phyloP scores from a whole-genome alignment of 2,113 vertebrate species.

The human (Homo sapiens) region GRCh38 chr19:472001-472500 shows the following conservation, averaged over 20 bases:
- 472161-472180: no score
- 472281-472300: background rate
- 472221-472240: background rate
- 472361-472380: accelerated
- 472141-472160: no score
- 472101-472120: background rate
- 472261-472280: background rate
- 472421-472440: conserved; percentile 85
- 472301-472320: background rate
- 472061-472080: background rate
- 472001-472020: no score
- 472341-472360: no score
- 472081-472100: background rate
- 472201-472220: background rate
- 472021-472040: accelerated
- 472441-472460: conserved; percentile 88
- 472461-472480: conserved; percentile 87
- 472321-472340: background rate
- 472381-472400: conserved; percentile 79
- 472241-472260: background rate
- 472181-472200: background rate
- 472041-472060: no score
- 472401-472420: conserved; percentile 84
- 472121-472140: no score
- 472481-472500: conserved; percentile 86